These are phyloP conservation scores for Rhynchonycteris naso DNA, from an alignment of 2,797 vertebrate genomes.

Conservation along the genomic window DNA sequence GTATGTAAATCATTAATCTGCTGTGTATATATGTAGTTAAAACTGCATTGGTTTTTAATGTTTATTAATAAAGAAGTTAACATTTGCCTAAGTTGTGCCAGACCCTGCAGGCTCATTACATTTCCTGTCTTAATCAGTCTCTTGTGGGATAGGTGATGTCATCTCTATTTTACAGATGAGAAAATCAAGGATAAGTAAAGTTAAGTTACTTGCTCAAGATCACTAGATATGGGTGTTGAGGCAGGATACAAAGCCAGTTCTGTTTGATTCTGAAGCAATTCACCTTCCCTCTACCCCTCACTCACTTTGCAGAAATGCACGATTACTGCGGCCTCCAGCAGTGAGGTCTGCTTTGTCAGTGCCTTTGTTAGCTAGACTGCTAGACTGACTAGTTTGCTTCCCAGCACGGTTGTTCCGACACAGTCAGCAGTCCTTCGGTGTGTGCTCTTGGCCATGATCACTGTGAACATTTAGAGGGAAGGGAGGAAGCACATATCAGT, in stretches of 20 bases:
- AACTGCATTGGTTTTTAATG: not conserved
- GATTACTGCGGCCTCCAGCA: not conserved
- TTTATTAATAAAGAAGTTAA: not conserved
- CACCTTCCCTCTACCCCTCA: not conserved
- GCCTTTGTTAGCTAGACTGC: not conserved
- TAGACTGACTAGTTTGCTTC: not conserved
- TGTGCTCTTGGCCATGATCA: not conserved
- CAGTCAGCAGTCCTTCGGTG: not conserved
- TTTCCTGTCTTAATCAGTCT: not conserved
- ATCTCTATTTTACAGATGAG: not conserved
- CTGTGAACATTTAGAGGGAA: no score
- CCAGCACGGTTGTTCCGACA: not conserved
- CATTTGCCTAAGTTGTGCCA: not conserved
- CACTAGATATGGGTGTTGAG: not conserved
- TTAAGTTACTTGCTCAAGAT: not conserved
- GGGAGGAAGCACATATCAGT: not conserved
- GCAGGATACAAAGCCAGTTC: not conserved
- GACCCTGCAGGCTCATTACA: no score
- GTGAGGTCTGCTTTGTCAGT: not conserved
- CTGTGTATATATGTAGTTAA: not conserved
- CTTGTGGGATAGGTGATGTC: not conserved
- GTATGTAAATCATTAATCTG: slow-evolving; percentile 1
- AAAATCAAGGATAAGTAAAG: not conserved
- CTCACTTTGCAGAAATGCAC: not conserved
- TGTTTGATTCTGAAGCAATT: not conserved